Base-by-base conservation (phyloP, 2,797 vertebrate species). In the Bradypodion ventrale region DNA sequence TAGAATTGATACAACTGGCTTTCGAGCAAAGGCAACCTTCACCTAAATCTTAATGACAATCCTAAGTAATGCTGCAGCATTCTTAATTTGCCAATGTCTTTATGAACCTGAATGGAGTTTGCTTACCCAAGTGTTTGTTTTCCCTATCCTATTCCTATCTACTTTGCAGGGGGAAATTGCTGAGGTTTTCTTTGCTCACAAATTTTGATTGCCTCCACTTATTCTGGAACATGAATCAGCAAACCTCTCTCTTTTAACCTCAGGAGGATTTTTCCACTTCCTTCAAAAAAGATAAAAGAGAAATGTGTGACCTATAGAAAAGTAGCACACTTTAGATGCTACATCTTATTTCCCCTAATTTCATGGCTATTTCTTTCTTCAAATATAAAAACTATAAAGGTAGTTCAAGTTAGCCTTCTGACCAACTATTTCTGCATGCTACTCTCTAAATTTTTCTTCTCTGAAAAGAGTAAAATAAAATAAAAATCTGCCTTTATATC, bases 71-170 rank as follows among this genome's bases (percentile, higher is more conserved):
- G 44, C 29, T 49, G 74, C 85, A 56, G 25, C 89, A 89, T 83
- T 88, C 81, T 86, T 82, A 84, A 90, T 75, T 70, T 84, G 70
- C 27, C 35, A 92, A 4, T 29, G 7, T 13, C 78, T 92, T 94
- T 93, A 80, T 84, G 88, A 82, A 91, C 63, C 60, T 90, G 92
- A 94, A 93, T 90, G 92, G 82, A 83, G 82, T 93, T 92, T 75
- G 89, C 42, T 92, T 46, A 87, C 87, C 56, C 68, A 92, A 93
- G 90, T 86, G 42, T 86, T 86, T 85, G 75, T 82, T 82, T 90
- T 16, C 32, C 4, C 75, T 66, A 87, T 88, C 46, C 72, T 89
- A 82, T 89, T 88, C 63, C 59, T 92, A 92, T 89, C n/a, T n/a
- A n/a, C n/a, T n/a, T n/a, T n/a, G n/a, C n/a, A n/a, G n/a, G n/a